Conservation (phyloP, 1,140 invertebrate species). For the Oryzaephilus surinamensis region DNA sequence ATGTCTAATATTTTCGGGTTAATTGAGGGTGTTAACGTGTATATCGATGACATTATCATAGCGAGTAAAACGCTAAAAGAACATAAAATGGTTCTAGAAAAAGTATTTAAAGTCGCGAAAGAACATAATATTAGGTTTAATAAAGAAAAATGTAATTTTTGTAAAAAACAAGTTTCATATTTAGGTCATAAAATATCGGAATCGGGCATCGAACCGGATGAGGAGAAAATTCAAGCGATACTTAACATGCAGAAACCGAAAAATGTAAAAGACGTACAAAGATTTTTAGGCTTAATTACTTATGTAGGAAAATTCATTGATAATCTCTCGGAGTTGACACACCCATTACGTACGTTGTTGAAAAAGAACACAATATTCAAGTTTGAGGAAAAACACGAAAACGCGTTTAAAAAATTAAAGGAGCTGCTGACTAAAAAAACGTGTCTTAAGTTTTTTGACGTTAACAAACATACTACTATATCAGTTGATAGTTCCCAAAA, state of each 20-base stretch:
- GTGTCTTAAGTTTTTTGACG: constrained; percentile 26
- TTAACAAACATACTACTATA: constrained; percentile 19
- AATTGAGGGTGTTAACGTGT: too few relatives aligned
- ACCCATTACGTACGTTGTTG: constrained; percentile 6
- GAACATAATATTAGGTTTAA: too few relatives aligned
- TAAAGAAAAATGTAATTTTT: too few relatives aligned
- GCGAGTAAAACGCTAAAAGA: neutral
- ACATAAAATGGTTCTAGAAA: neutral
- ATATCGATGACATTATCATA: too few relatives aligned
- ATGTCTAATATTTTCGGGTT: constrained; percentile 6
- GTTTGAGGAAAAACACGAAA: constrained; percentile 16
- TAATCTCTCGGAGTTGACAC: constrained; percentile 19
- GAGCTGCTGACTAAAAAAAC: constrained; percentile 18
- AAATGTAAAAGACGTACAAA: constrained; percentile 23
- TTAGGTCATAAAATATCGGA: constrained; percentile 27
- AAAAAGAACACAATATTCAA: constrained; percentile 8
- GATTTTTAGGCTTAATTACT: constrained; percentile 25
- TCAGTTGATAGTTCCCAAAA: constrained; percentile 28
- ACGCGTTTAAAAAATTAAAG: constrained; percentile 24
- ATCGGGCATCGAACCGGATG: constrained; percentile 28
- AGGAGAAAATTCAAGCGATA: constrained; percentile 16
- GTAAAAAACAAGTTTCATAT: too few relatives aligned
- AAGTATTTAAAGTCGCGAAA: constrained; percentile 2
- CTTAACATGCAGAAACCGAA: constrained; percentile 15
- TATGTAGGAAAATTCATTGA: constrained; percentile 24